These are phyloP conservation scores for Monochamus saltuarius DNA, from an alignment of 1,140 invertebrate genomes.

Conservation along the genomic window DNA sequence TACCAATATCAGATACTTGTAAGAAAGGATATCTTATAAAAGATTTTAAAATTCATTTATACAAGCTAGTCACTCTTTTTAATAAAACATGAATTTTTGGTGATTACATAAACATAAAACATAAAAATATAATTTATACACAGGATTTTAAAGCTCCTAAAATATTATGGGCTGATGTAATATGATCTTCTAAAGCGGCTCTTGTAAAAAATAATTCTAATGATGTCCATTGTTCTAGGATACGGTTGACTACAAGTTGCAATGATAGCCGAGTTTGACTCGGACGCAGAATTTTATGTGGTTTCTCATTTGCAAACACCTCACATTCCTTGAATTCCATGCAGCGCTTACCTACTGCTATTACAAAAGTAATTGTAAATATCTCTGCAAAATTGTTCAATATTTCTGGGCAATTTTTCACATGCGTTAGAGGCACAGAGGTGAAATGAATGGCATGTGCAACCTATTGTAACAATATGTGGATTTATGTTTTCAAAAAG, in stretches of 20 bases:
- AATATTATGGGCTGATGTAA: too few relatives aligned
- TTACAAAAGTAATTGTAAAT: neutral
- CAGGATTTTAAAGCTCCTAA: neutral
- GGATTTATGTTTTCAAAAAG: too few relatives aligned
- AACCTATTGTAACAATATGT: constrained; percentile 2
- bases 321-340: constrained; percentile 16
- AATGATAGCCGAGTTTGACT: constrained; percentile 44
- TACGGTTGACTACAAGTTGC: constrained; percentile 30
- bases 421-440: constrained; percentile 1
- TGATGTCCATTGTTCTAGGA: constrained; percentile 34
- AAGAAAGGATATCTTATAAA: neutral
- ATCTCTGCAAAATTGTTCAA: constrained; percentile 1
- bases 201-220: constrained; percentile 27
- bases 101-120: neutral
- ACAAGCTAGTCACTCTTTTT: constrained; percentile 4
- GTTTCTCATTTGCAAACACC: constrained; percentile 11
- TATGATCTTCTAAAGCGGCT: neutral
- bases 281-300: constrained; percentile 41
- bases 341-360: neutral
- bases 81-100: constrained; percentile 6
- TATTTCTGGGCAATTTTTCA: constrained; percentile 1
- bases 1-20: neutral
- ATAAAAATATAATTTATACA: constrained; percentile 10
- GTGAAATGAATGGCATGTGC: constrained; percentile 1
- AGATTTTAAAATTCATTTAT: constrained; percentile 9